Base-by-base conservation (phyloP, 2,888 invertebrate genomes). In the Campoletis raptor region DNA sequence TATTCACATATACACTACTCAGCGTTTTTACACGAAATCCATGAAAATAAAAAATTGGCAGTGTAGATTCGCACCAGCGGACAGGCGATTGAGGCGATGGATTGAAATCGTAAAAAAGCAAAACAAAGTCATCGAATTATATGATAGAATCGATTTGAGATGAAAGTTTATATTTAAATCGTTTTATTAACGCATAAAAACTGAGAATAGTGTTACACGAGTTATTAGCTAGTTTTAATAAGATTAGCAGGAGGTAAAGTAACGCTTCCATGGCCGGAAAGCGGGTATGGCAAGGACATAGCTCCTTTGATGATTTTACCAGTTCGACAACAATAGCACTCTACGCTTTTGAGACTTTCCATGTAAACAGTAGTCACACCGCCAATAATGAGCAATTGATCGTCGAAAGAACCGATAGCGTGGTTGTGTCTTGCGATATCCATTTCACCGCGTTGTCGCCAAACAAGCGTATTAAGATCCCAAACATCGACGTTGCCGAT, bases 401-500 rank as follows among this genome's bases (percentile, higher is more conserved):
- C 90, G 36, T 96, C 96, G 74, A 96, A 95, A 88, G 96, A 96
- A 0, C 96, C 96, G 4, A 96, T 95, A 1, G 96, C 95, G 90
- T 97, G 96, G 0, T 96, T 96, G 91, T 97, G 96, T 64, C 97
- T 94, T 0, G 96, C 96, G 89, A 96, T 96, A 15, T 95, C 95
- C 95, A 97, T 95, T 90, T 96, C 95, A 0, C 96, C 95, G 86
- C 95, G 95, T 77, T 94, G 95, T 83, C 94, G 95, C 97, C 97
- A 97, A 85, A 94, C 92, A 54, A 95, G 94, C 9, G 93, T 94
- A 80, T 95, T 95, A 91, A 95, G 95, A 91, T 96, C 95, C 96
- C 96, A 96, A 36, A 95, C 93, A 90, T 96, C 96, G 69, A 96
- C 95, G 24, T 95, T 95, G 6, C 95, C 95, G 8, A 96, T 95